phyloP scores from a whole-genome alignment of 2,888 invertebrate species.

The Euclidia mi region DNA sequence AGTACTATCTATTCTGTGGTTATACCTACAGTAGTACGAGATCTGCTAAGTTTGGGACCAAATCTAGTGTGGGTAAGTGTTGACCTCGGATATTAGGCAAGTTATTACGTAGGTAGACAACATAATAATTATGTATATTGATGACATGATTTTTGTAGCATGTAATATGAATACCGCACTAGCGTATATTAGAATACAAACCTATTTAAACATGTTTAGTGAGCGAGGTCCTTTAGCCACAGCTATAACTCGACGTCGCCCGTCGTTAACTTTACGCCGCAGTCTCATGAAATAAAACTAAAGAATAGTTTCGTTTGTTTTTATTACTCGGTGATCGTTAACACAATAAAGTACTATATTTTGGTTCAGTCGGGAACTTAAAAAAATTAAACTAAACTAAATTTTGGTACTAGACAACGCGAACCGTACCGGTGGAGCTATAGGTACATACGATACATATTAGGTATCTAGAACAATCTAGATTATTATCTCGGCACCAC shows the following conservation, averaged over 20 bases:
- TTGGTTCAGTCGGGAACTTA: conserved; percentile 90
- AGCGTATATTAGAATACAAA: background rate
- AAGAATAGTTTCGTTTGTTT: conserved; percentile 69
- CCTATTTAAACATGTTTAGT: conserved; percentile 1
- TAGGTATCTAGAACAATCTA: conserved; percentile 44
- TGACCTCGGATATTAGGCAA: no score
- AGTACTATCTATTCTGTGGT: no score
- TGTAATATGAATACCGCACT: no score
- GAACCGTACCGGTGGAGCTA: conserved; percentile 66
- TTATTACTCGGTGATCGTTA: conserved; percentile 84
- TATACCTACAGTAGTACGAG: no score
- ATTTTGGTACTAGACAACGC: conserved; percentile 83
- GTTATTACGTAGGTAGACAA: no score
- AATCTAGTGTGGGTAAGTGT: no score
- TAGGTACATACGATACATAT: conserved; percentile 60
- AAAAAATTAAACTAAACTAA: conserved; percentile 81
- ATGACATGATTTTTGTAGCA: no score
- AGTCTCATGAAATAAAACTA: conserved; percentile 54
- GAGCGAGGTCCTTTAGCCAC: conserved; percentile 36
- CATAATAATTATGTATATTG: no score
- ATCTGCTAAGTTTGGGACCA: no score
- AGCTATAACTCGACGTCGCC: conserved; percentile 35
- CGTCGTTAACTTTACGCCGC: conserved; percentile 32
- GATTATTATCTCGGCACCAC: conserved; percentile 61
- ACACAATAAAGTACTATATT: conserved; percentile 86